phyloP scores from a whole-genome alignment of 2,888 invertebrate species.

The Drosophila melanocephala region DNA sequence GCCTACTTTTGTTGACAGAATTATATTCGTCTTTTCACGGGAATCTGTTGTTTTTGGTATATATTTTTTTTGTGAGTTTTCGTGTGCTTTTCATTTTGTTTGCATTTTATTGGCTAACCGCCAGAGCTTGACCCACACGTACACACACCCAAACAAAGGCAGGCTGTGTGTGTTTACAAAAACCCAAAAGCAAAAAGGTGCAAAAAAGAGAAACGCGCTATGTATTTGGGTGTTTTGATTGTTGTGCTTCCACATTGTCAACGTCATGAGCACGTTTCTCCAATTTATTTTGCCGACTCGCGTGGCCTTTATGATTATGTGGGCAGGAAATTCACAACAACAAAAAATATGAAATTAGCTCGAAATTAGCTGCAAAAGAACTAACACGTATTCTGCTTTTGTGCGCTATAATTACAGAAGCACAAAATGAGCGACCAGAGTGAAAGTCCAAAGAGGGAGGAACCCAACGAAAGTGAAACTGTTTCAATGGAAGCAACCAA shows the following conservation, averaged over 20 bases:
- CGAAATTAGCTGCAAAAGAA: slow-evolving; percentile 65
- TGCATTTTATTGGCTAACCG: slow-evolving; percentile 63
- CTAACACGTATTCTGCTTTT: slow-evolving; percentile 68
- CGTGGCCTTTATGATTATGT: slow-evolving; percentile 49
- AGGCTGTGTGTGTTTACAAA: slow-evolving; percentile 33
- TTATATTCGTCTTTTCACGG: slow-evolving; percentile 31
- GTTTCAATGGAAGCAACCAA: slow-evolving; percentile 19
- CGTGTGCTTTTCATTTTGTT: slow-evolving; percentile 67
- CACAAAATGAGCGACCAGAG: slow-evolving; percentile 50
- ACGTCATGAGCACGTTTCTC: slow-evolving; percentile 74
- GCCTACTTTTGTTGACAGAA: slow-evolving; percentile 19
- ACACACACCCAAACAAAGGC: slow-evolving; percentile 19
- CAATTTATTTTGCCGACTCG: slow-evolving; percentile 64
- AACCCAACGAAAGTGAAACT: slow-evolving; percentile 18
- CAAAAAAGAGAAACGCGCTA: slow-evolving; percentile 23
- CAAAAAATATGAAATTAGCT: slow-evolving; percentile 74
- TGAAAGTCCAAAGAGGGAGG: slow-evolving; percentile 14
- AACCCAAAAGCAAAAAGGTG: slow-evolving; percentile 46
- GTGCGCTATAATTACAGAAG: slow-evolving; percentile 66
- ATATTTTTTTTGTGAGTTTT: slow-evolving; percentile 19
- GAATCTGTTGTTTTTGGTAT: slow-evolving; percentile 19
- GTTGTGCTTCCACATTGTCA: slow-evolving; percentile 66
- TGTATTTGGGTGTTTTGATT: slow-evolving; percentile 47
- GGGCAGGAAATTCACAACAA: slow-evolving; percentile 42
- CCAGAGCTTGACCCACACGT: slow-evolving; percentile 50